Evolutionary conservation across 2,113 vertebrate species (phyloP), one percentile per base, ranked within the genome.

Genomic region (Telmatochromis brichardi): DNA sequence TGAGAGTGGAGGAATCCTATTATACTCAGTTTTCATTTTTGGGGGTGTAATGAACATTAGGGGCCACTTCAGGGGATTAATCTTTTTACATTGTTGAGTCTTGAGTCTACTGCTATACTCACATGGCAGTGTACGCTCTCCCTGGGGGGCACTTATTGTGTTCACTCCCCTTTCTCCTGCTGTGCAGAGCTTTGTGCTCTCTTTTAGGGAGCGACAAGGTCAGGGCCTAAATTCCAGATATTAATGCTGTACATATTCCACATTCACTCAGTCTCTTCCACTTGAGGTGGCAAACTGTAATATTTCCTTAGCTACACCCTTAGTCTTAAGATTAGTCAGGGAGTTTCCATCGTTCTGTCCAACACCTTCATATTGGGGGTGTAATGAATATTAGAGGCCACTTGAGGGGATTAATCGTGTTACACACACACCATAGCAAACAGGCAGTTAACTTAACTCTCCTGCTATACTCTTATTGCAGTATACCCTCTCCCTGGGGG

Each of bases 161-260:
- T 11, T 23, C 58, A 17, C 78, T 35, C 50, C 6, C 8, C 58
- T 45, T 80, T 80, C 54, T 40, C 63, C 85, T 42, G 26, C 85
- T 87, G 54, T 51, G 81, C 81, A 55, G 45, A 71, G 13, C 47
- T 53, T 58, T 81, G 37, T 4, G 54, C 54, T 31, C 31, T 68
- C 58, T 68, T 37, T 31, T 21, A n/a, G 37, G 23, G 8, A n/a
- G 73, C 6, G 42, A 83, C 40, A 4, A 63, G 55, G 55, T 83
- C 86, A 42, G 54, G 13, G 23, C 31, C 21, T 2, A 9, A 35
- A 65, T 63, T 63, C 47, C 58, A 81, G 35, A 45, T 86, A 78
- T 68, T 42, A 83, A 68, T 23, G 11, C 23, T 63, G 15, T 17
- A 81, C 7, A 37, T 87, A 23, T 21, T 58, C 50, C 28, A 68